Evolutionary conservation across 1,140 invertebrate genomes (phyloP), one percentile per base, ranked within the genome.

Genomic region (Conus betulinus): DNA sequence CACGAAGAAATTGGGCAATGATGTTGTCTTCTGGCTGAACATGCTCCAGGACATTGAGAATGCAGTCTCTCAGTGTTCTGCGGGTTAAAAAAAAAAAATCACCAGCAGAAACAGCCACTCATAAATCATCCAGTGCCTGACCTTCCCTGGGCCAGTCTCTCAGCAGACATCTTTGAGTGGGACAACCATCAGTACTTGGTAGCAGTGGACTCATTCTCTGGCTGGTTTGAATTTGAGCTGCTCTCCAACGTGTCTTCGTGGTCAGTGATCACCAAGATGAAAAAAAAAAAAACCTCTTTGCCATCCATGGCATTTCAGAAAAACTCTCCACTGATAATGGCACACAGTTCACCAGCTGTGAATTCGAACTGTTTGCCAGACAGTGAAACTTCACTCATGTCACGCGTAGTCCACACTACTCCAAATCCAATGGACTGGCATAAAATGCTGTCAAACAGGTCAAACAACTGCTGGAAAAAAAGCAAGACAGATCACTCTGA

Each of bases 11-110:
- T n/a, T n/a, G n/a, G n/a, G n/a, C n/a, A n/a, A n/a, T n/a, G n/a
- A n/a, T 79, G n/a, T 79, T 8, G n/a, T 79, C 51, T 79, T 11
- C n/a, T 79, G 78, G 78, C 10, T 13, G 13, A 63, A 63, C 8
- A 63, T 63, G 60, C 60, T 8, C 8, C 60, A 63, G 17, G 60
- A 63, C 60, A n/a, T 10, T 17, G 17, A 63, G 60, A 63, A 17
- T 63, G 60, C 60, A 10, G 60, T 63, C n/a, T n/a, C n/a, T n/a
- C n/a, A n/a, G n/a, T n/a, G n/a, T 63, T 63, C 60, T 63, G 60
- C 60, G n/a, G n/a, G n/a, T n/a, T n/a, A n/a, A n/a, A n/a, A 86
- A 83, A 63, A 86, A 87, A 52, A 82, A 60, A 7, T 51, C 85
- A 63, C 57, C 79, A 11, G 53, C 53, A 52, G 67, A 81, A 76